Percentiles rank a stretch among this genome's conserved stretches.
Evolutionary conservation across 1,140 invertebrate species (phyloP).

Genomic region (Centruroides sculpturatus): DNA sequence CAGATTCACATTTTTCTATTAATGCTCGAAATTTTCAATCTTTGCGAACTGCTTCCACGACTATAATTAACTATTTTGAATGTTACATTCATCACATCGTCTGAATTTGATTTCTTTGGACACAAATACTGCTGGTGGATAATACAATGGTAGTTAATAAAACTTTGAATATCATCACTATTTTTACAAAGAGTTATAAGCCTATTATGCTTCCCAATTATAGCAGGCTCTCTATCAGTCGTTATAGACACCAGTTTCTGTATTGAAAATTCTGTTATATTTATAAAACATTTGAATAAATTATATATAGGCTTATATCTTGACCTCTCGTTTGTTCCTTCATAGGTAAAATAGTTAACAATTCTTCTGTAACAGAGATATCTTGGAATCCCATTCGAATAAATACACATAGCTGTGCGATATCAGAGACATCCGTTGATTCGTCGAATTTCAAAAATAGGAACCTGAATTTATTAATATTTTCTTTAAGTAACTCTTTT

Average conservation of each 20-base stretch:
- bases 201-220: not conserved
- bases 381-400: not conserved
- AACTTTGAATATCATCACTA: not conserved
- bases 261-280: not conserved
- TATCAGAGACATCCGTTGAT: not conserved
- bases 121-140: not conserved
- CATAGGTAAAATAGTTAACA: constrained; percentile 3
- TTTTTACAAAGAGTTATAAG: not conserved
- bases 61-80: not conserved
- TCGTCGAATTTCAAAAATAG: not conserved
- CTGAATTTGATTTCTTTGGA: not conserved
- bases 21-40: too few relatives aligned
- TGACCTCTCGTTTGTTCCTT: not conserved
- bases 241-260: constrained; percentile 2
- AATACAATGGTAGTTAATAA: not conserved
- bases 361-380: not conserved
- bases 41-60: too few relatives aligned
- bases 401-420: not conserved
- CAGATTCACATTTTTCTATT: too few relatives aligned
- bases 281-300: not conserved
- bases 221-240: constrained; percentile 2
- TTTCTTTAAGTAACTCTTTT: not conserved
- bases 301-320: not conserved
- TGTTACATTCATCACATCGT: not conserved
- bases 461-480: not conserved